Evolutionary conservation across 2,797 vertebrate species (phyloP).

Genomic region (Champsocephalus gunnari): DNA sequence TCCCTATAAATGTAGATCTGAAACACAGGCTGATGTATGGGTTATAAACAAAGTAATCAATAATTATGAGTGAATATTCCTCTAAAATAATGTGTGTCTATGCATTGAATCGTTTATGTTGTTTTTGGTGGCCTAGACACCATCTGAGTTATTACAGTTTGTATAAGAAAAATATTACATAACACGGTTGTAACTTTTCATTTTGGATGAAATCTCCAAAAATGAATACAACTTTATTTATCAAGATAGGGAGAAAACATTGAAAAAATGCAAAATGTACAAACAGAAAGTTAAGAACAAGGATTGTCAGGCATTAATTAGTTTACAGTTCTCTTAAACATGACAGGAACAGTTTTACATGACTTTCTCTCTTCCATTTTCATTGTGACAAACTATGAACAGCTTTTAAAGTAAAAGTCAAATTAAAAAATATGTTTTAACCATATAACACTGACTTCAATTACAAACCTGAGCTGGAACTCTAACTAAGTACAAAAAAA

Average conservation of each 20-base stretch:
- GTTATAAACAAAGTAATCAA: background rate
- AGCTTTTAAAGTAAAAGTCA: constrained; percentile 12
- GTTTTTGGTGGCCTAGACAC: background rate
- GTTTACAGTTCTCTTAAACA: background rate
- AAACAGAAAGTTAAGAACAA: constrained; percentile 17
- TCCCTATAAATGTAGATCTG: background rate
- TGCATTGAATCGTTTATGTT: background rate
- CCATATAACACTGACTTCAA: constrained; percentile 9
- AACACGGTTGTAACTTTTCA: background rate
- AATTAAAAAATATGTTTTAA: constrained; percentile 15
- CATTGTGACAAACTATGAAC: constrained; percentile 20
- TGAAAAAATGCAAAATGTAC: constrained; percentile 44
- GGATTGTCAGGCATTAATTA: constrained; percentile 64
- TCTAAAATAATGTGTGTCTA: background rate
- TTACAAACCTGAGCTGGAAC: constrained; percentile 64
- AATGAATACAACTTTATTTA: constrained; percentile 52
- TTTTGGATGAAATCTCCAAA: background rate
- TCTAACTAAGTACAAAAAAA: constrained; percentile 11
- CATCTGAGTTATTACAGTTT: background rate
- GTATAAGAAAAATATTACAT: background rate
- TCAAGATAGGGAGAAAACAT: constrained; percentile 23
- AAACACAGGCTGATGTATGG: background rate
- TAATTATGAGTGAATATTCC: constrained; percentile 1
- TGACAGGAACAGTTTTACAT: constrained; percentile 2
- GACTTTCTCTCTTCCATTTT: constrained; percentile 17